These are phyloP conservation scores for Mylabris sibirica DNA, from an alignment of 2,888 invertebrate genomes.

Conservation along the genomic window DNA sequence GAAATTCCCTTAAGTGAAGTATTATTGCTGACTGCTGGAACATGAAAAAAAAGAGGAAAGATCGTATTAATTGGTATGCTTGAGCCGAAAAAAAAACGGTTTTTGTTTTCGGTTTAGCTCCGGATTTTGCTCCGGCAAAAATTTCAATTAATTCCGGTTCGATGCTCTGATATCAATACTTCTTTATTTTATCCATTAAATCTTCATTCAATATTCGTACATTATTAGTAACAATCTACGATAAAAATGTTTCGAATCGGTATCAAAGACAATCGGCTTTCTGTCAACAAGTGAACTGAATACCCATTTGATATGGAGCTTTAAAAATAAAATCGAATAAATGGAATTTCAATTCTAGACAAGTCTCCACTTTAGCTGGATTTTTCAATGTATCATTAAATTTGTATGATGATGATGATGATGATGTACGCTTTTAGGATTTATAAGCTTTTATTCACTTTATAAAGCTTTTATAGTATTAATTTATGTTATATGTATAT, in stretches of 20 bases:
- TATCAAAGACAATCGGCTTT: not conserved
- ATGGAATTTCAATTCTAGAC: not conserved
- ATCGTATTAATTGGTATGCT: too few relatives aligned
- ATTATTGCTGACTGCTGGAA: too few relatives aligned
- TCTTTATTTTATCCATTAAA: slow-evolving; percentile 1
- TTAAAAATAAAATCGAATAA: not conserved
- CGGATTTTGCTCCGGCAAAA: too few relatives aligned
- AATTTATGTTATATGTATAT: slow-evolving; percentile 5
- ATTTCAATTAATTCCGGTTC: too few relatives aligned
- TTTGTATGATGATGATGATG: not conserved
- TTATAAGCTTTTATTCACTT: slow-evolving; percentile 21
- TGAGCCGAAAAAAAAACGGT: too few relatives aligned
- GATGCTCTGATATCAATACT: not conserved
- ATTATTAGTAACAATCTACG: not conserved
- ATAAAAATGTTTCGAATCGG: not conserved
- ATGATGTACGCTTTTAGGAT: slow-evolving; percentile 21
- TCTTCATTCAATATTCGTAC: not conserved
- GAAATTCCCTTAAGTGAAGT: too few relatives aligned
- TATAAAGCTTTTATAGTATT: slow-evolving; percentile 21
- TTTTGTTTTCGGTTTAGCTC: too few relatives aligned
- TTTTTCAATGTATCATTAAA: not conserved
- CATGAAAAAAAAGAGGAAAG: too few relatives aligned
- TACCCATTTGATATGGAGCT: not conserved
- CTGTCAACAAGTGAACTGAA: not conserved
- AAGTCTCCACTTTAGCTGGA: not conserved